Evolutionary conservation across 2,888 invertebrate species (phyloP).

Genomic region (Busseola fusca): DNA sequence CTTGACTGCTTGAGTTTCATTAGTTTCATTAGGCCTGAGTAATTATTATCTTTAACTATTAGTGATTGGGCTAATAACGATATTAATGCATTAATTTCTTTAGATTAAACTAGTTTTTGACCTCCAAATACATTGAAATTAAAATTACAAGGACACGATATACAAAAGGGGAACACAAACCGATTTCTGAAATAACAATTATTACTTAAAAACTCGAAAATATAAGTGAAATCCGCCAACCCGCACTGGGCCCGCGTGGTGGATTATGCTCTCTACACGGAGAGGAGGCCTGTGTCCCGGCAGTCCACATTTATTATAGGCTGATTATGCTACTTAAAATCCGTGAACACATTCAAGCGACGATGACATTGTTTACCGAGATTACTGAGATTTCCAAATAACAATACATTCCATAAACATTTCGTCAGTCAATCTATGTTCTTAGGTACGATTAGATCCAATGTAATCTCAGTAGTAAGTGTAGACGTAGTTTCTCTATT

Average conservation of each 20-base stretch:
- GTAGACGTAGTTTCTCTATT: conserved; percentile 10
- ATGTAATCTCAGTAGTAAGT: background rate
- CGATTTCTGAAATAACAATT: background rate
- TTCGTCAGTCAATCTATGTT: background rate
- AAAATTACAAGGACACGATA: background rate
- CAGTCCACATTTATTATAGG: no score
- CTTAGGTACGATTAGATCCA: background rate
- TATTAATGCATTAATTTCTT: conserved; percentile 3
- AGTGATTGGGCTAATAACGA: background rate
- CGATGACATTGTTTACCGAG: background rate
- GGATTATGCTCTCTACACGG: background rate
- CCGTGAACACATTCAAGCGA: background rate
- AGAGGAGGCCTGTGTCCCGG: no score
- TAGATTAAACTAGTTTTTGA: background rate
- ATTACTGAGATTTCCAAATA: background rate
- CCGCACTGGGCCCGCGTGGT: background rate
- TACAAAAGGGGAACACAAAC: background rate
- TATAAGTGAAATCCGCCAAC: background rate
- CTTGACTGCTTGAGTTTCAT: conserved; percentile 15
- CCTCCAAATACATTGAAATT: background rate
- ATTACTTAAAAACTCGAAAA: background rate
- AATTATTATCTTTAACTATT: conserved; percentile 16
- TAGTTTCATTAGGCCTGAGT: conserved; percentile 7
- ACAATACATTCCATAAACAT: background rate
- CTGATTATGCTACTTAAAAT: background rate